These are phyloP conservation scores for Tridacna gigas DNA, from an alignment of 2,888 invertebrate genomes.

Conservation along the genomic window DNA sequence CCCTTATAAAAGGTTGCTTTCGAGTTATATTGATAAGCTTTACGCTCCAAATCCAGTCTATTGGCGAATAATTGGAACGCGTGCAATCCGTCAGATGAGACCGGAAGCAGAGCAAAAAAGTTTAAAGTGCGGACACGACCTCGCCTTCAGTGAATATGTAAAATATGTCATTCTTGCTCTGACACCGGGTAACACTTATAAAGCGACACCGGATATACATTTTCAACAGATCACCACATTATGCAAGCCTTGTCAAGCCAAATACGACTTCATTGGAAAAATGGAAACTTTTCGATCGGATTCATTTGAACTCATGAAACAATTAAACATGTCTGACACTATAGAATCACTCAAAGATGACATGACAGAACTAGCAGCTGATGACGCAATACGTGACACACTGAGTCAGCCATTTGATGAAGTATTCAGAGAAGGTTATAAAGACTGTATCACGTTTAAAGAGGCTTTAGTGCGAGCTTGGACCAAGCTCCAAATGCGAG, in stretches of 20 bases:
- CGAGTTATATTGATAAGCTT: constrained; percentile 72
- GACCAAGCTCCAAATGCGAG: constrained; percentile 72
- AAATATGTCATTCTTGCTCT: constrained; percentile 60
- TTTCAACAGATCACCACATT: constrained; percentile 28
- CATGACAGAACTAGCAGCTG: constrained; percentile 59
- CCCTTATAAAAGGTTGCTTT: constrained; percentile 67
- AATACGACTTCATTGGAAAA: constrained; percentile 53
- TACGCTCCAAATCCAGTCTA: constrained; percentile 71
- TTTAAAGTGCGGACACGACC: constrained; percentile 68
- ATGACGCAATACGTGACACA: constrained; percentile 61
- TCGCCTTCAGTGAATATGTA: constrained; percentile 68
- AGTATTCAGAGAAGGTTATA: constrained; percentile 61
- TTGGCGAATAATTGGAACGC: constrained; percentile 62
- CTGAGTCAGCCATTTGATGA: constrained; percentile 60
- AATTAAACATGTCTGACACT: constrained; percentile 31
- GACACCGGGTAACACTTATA: neutral
- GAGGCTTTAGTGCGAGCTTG: constrained; percentile 67
- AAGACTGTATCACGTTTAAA: constrained; percentile 66
- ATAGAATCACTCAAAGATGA: constrained; percentile 16
- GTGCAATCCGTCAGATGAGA: constrained; percentile 44
- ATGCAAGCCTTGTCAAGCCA: constrained; percentile 42
- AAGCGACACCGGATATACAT: constrained; percentile 32
- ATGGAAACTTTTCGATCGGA: constrained; percentile 44
- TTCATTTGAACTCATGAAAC: constrained; percentile 28
- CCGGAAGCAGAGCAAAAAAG: constrained; percentile 30